Evolutionary conservation across 2,797 vertebrate genomes (phyloP).

Genomic region (Tapera naevia): DNA sequence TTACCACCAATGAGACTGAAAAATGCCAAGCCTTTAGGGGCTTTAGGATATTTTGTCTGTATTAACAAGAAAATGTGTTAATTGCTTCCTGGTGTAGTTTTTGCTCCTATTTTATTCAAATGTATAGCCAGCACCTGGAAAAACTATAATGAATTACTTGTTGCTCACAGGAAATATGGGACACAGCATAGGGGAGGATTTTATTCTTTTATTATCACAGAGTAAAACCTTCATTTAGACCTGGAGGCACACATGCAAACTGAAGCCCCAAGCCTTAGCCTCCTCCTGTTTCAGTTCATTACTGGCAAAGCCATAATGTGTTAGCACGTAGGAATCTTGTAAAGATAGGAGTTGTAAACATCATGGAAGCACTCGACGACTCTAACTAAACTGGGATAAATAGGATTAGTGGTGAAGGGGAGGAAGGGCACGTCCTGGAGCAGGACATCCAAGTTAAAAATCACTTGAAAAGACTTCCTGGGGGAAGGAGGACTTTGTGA

Average conservation of each 20-base stretch:
- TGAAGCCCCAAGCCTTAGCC: background rate
- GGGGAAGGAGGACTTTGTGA: background rate
- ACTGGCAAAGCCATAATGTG: background rate
- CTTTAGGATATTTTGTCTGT: background rate
- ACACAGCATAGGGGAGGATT: background rate
- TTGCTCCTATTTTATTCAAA: background rate
- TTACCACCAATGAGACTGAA: background rate
- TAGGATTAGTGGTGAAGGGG: background rate
- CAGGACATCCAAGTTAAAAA: background rate
- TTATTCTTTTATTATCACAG: background rate
- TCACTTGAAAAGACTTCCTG: background rate
- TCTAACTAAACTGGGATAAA: background rate
- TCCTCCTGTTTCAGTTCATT: background rate
- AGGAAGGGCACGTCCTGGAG: background rate
- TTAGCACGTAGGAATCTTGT: background rate
- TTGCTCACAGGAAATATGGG: background rate
- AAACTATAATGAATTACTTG: background rate
- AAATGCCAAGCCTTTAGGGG: background rate
- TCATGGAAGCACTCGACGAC: background rate
- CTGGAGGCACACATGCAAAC: background rate
- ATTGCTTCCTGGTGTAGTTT: background rate
- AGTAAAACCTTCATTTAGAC: background rate
- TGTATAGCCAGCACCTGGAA: accelerated
- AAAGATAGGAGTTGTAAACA: background rate
- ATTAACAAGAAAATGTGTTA: background rate